Evolutionary conservation across 2,888 invertebrate genomes (phyloP).

Genomic region (Biston stratarius): DNA sequence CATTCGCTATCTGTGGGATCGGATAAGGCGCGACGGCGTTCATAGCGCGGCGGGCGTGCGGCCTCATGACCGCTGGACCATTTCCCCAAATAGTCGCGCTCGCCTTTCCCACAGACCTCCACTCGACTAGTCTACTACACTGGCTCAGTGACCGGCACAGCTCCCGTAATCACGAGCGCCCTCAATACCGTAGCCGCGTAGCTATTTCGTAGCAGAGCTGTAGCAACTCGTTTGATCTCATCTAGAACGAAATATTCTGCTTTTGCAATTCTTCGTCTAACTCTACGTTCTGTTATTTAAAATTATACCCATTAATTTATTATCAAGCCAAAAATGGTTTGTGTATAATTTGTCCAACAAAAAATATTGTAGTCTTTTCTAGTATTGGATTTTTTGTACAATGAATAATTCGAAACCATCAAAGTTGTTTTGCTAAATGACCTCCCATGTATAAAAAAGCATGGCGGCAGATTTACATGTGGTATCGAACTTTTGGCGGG

Average conservation of each 20-base stretch:
- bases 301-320: not conserved
- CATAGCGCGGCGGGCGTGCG: conserved; percentile 39
- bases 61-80: conserved; percentile 67
- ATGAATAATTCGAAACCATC: conserved; percentile 39
- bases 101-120: conserved; percentile 71
- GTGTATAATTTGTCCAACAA: conserved; percentile 6
- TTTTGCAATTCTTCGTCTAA: not conserved
- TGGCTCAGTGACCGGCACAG: conserved; percentile 63
- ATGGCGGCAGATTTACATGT: conserved; percentile 61
- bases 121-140: conserved; percentile 59
- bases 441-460: conserved; percentile 48
- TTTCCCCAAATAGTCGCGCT: conserved; percentile 69
- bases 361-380: conserved; percentile 25
- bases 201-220: conserved; percentile 49
- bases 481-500: conserved; percentile 67
- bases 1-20: conserved; percentile 16
- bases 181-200: conserved; percentile 50
- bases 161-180: conserved; percentile 40
- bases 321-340: conserved; percentile 3
- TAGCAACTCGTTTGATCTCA: conserved; percentile 12
- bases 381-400: conserved; percentile 26
- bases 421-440: conserved; percentile 45
- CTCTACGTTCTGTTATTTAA: not conserved
- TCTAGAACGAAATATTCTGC: not conserved
- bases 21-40: conserved; percentile 18